Evolutionary conservation across 2,797 vertebrate genomes (phyloP).

Genomic region (Sebastolobus altivelis): DNA sequence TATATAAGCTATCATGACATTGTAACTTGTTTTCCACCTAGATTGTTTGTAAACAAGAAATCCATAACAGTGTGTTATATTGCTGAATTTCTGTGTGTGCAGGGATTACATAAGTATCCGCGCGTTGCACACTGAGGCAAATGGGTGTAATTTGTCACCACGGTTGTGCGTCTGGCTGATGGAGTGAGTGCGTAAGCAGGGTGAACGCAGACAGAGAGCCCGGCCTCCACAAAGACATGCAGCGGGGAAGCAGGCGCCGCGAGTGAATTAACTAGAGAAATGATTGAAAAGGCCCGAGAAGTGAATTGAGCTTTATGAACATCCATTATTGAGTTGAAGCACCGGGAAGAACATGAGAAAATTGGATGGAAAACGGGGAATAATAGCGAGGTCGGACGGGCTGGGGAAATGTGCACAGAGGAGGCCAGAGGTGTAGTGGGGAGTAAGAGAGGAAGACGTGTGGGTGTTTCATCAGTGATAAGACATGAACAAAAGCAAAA

Average conservation of each 20-base stretch:
- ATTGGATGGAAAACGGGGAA: constrained; percentile 27
- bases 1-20: no score
- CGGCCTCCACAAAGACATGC: constrained; percentile 41
- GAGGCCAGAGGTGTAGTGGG: constrained; percentile 20
- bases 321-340: constrained; percentile 67
- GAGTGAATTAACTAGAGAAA: constrained; percentile 64
- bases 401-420: constrained; percentile 29
- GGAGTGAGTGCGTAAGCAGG: constrained; percentile 57
- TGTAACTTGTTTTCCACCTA: not conserved
- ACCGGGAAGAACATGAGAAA: constrained; percentile 52
- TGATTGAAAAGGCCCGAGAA: constrained; percentile 65
- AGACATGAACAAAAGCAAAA: constrained; percentile 39
- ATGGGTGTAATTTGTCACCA: constrained; percentile 68
- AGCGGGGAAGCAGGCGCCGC: not conserved
- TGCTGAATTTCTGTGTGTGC: constrained; percentile 16
- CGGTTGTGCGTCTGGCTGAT: constrained; percentile 53
- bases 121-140: constrained; percentile 33
- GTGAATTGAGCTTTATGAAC: constrained; percentile 67
- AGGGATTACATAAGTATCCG: constrained; percentile 15
- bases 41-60: not conserved
- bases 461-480: constrained; percentile 45
- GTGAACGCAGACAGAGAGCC: constrained; percentile 52
- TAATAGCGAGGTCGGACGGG: constrained; percentile 27
- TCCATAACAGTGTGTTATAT: not conserved
- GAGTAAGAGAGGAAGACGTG: constrained; percentile 9